Percentiles rank a stretch among this genome's conserved stretches.
Evolutionary conservation across 2,888 invertebrate genomes (phyloP).

Genomic region (Leptinotarsa rubiginosa): DNA sequence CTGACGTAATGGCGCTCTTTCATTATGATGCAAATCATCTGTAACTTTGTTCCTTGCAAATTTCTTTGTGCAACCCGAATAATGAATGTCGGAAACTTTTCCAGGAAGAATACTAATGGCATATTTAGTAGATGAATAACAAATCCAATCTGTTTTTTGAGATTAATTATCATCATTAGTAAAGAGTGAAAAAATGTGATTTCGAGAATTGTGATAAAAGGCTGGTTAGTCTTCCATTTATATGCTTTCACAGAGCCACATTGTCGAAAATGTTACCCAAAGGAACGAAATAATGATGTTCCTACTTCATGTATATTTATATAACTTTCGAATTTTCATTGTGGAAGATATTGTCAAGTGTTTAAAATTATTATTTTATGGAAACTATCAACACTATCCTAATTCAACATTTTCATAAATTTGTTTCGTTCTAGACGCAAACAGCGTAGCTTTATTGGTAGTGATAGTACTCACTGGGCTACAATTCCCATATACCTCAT

Average conservation of each 20-base stretch:
- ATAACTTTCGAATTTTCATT: too few species aligned
- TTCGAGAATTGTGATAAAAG: not conserved
- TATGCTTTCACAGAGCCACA: not conserved
- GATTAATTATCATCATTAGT: slow-evolving; percentile 40
- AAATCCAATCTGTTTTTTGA: slow-evolving; percentile 39
- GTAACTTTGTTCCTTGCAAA: slow-evolving; percentile 5
- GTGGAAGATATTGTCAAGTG: too few species aligned
- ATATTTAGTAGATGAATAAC: slow-evolving; percentile 45
- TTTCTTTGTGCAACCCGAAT: slow-evolving; percentile 13
- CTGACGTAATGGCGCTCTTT: not conserved
- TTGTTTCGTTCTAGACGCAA: too few species aligned
- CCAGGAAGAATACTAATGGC: slow-evolving; percentile 45
- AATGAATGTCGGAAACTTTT: slow-evolving; percentile 32
- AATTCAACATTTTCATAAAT: too few species aligned
- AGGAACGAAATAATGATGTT: too few species aligned
- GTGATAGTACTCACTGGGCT: too few species aligned
- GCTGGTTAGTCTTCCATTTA: not conserved
- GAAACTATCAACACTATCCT: too few species aligned
- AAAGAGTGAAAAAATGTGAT: slow-evolving; percentile 9
- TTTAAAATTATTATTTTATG: too few species aligned
- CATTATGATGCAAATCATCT: slow-evolving; percentile 18
- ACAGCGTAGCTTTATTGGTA: too few species aligned
- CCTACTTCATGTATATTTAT: too few species aligned
- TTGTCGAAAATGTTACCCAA: not conserved
- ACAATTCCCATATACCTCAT: too few species aligned